Percentiles rank a stretch among this genome's conserved stretches.
phyloP scores from a whole-genome alignment of 2,797 vertebrate species.

The Bradypodion pumilum region DNA sequence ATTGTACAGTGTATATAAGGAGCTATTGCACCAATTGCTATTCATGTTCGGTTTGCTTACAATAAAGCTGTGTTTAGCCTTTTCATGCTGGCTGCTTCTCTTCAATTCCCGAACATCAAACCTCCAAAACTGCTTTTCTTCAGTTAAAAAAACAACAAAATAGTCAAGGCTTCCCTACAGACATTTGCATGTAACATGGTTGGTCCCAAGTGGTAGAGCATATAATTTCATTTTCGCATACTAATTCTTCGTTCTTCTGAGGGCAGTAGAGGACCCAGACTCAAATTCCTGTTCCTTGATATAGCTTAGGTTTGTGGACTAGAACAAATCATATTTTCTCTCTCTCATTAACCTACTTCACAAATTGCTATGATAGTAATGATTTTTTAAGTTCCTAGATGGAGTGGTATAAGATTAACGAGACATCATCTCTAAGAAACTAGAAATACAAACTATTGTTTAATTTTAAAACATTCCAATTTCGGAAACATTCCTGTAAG shows the following conservation, averaged over 20 bases:
- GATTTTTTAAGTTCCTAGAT: not conserved
- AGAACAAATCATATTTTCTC: not conserved
- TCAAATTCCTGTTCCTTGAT: not conserved
- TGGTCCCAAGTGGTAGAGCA: not conserved
- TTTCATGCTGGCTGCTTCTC: too few species aligned
- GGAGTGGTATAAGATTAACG: not conserved
- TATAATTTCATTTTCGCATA: not conserved
- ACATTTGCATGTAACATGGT: not conserved
- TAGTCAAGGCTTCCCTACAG: not conserved
- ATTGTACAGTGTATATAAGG: too few species aligned
- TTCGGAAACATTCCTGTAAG: conserved; percentile 3
- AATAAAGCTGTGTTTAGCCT: too few species aligned
- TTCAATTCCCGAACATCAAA: too few species aligned
- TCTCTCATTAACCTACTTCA: not conserved
- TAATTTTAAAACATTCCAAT: not conserved
- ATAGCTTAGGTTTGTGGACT: too few species aligned
- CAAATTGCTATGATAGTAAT: not conserved
- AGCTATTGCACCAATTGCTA: too few species aligned
- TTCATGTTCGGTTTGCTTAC: too few species aligned
- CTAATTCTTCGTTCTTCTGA: not conserved
- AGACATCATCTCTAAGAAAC: not conserved
- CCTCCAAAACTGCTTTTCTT: not conserved
- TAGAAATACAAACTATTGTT: not conserved
- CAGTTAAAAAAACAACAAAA: not conserved
- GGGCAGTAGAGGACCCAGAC: not conserved